Percentiles rank a stretch among this genome's conserved stretches.
These are phyloP conservation scores for Ptyas mucosa DNA, from an alignment of 2,113 vertebrate genomes.

Conservation along the genomic window DNA sequence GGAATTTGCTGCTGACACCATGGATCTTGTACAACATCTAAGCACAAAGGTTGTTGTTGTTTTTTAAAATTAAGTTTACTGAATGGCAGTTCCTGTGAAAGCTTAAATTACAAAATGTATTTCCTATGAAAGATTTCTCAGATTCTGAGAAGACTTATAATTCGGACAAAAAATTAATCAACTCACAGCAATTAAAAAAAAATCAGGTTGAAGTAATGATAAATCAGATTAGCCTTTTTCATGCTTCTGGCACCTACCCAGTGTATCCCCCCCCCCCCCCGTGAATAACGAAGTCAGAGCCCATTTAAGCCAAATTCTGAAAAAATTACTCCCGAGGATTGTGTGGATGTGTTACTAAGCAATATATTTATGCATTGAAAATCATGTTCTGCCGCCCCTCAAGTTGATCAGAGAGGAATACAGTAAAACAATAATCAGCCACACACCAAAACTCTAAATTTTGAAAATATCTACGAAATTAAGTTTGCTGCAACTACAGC, in stretches of 20 bases:
- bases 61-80: conserved; percentile 33
- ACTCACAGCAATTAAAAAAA: conserved; percentile 42
- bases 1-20: not conserved
- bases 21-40: not conserved
- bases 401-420: not conserved
- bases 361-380: not conserved
- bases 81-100: conserved; percentile 46
- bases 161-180: conserved; percentile 32
- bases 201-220: conserved; percentile 57
- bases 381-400: not conserved
- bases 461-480: not conserved
- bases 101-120: conserved; percentile 13
- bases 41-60: conserved; percentile 27
- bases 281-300: not conserved
- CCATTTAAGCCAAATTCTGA: not conserved
- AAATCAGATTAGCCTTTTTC: conserved; percentile 19
- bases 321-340: not conserved
- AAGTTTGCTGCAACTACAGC: not conserved
- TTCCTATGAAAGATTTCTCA: conserved; percentile 40
- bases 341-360: not conserved
- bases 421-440: not conserved
- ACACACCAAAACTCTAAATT: not conserved
- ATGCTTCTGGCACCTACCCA: not conserved
- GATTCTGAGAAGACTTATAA: conserved; percentile 39
- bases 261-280: not conserved